Conservation (phyloP, 2,888 invertebrate species). For the Drosophila leonis region DNA sequence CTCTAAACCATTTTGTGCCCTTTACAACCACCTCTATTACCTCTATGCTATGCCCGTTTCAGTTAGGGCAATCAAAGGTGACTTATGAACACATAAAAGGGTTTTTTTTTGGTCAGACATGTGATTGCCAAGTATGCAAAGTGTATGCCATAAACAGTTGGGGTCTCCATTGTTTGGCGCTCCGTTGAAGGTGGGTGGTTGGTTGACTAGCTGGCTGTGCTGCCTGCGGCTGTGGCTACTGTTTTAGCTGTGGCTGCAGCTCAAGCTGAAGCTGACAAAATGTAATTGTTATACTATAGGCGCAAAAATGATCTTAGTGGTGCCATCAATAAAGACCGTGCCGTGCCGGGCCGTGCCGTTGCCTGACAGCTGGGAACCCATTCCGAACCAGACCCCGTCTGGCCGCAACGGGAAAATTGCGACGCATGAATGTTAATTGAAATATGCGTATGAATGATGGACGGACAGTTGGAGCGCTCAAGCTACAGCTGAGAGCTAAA, state of each 20-base stretch:
- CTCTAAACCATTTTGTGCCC: too few species aligned
- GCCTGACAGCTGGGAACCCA: constrained; percentile 60
- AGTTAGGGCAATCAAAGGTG: constrained; percentile 21
- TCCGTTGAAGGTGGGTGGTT: constrained; percentile 64
- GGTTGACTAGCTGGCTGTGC: constrained; percentile 11
- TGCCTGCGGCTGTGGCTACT: constrained; percentile 31
- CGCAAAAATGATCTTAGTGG: constrained; percentile 66
- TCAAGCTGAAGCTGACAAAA: constrained; percentile 60
- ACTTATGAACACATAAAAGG: constrained; percentile 55
- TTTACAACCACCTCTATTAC: background rate
- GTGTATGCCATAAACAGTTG: constrained; percentile 41
- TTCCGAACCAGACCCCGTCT: constrained; percentile 31
- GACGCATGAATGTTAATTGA: constrained; percentile 76
- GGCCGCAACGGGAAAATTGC: constrained; percentile 60
- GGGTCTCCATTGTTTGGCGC: constrained; percentile 54
- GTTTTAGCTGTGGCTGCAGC: constrained; percentile 51
- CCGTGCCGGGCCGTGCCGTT: constrained; percentile 33
- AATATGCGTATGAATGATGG: constrained; percentile 79
- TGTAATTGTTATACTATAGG: constrained; percentile 73
- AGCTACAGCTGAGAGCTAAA: constrained; percentile 11
- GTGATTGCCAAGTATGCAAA: constrained; percentile 58
- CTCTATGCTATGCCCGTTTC: background rate
- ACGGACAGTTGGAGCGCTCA: constrained; percentile 50
- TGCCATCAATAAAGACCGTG: constrained; percentile 63
- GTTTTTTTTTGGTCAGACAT: constrained; percentile 51